These are phyloP conservation scores for Brenthis ino DNA, from an alignment of 2,888 invertebrate species.

Conservation along the genomic window DNA sequence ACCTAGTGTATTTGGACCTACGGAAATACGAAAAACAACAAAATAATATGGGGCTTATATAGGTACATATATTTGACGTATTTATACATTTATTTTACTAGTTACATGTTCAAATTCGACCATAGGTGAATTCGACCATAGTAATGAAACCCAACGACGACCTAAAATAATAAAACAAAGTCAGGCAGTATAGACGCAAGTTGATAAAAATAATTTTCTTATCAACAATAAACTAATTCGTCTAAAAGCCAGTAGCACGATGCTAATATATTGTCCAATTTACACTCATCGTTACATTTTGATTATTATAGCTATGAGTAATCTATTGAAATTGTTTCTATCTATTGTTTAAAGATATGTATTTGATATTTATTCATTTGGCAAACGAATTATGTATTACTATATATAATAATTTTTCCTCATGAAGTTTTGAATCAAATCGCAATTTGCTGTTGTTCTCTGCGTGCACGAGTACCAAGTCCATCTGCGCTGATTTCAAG, in stretches of 20 bases:
- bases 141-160: no score
- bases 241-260: not conserved
- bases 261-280: conserved; percentile 6
- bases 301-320: not conserved
- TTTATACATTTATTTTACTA: no score
- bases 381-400: not conserved
- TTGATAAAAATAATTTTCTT: not conserved
- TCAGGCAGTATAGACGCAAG: no score
- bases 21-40: not conserved
- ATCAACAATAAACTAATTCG: not conserved
- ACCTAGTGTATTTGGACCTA: no score
- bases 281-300: not conserved
- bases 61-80: no score
- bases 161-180: no score
- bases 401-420: not conserved
- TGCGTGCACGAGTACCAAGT: conserved; percentile 17
- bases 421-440: not conserved
- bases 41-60: not conserved
- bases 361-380: not conserved
- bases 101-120: not conserved
- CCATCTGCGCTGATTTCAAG: conserved; percentile 18
- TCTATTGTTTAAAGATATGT: conserved; percentile 3
- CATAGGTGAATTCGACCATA: not conserved
- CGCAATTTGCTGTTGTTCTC: not conserved
- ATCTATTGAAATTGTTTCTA: conserved; percentile 4